Percentiles rank a stretch among this genome's conserved stretches.
Evolutionary conservation across 2,888 invertebrate species (phyloP).

Genomic region (Camponotus fellah): DNA sequence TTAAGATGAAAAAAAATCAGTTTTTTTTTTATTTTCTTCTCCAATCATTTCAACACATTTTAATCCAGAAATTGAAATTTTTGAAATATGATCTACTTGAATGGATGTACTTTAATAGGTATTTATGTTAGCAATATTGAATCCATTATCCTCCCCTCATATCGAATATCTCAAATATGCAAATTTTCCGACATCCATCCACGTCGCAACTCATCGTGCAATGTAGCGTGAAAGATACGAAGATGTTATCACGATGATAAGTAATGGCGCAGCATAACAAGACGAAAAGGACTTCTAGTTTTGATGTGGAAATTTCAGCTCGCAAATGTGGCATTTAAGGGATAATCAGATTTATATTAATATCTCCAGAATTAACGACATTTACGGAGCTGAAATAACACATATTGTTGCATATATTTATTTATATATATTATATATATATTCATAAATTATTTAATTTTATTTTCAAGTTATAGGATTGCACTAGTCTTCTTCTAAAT

Average conservation of each 20-base stretch:
- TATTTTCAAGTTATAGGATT: neutral
- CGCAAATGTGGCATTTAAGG: neutral
- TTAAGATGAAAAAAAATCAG: neutral
- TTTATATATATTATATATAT: no score
- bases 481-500: neutral
- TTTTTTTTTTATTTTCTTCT: neutral
- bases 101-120: neutral
- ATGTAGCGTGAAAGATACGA: neutral
- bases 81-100: neutral
- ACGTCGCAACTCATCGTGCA: neutral
- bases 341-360: neutral
- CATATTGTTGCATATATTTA: neutral
- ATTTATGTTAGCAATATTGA: neutral
- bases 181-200: neutral
- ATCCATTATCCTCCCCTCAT: neutral
- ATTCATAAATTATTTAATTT: neutral
- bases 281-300: neutral
- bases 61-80: neutral
- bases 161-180: constrained; percentile 5
- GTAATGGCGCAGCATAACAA: neutral
- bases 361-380: neutral
- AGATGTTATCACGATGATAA: neutral
- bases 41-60: neutral
- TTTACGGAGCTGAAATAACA: neutral
- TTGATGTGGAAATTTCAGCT: neutral